Base-by-base conservation (phyloP, 1,140 invertebrate genomes). In the Drosophila sechellia region DNA sequence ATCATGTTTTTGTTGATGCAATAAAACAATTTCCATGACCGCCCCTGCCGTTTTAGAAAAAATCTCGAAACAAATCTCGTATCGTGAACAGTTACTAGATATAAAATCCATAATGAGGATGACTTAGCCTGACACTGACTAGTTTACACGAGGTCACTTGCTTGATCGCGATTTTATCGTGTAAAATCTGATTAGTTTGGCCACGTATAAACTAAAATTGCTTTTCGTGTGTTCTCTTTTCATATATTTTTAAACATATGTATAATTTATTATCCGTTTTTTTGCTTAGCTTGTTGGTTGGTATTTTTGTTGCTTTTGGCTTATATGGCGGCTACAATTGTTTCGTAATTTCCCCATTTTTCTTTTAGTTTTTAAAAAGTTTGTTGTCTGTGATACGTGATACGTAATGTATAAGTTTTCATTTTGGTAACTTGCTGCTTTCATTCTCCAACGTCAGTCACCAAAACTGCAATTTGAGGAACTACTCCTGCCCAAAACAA, bases 271-370 rank as follows among this genome's bases (percentile, higher is more conserved):
- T 69, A 77, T 37, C 71, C 40, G 50, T 56, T 53, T 56, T 48
- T 48, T 48, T 34, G 48, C 55, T 60, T 76, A 70, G 53, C 49
- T 81, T 58, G 69, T 43, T 54, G 40, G 72, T 65, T 64, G 55
- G 46, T 77, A 72, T 74, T 64, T 85, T 50, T 85, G 81, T 89
- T 87, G 75, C 79, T 89, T 84, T 87, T 87, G 86, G 84, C 80
- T 89, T 77, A 42, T 77, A 70, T 77, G 75, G 74, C 75, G 74
- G 63, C 54, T 77, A 71, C 40, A 77, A 57, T 59, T 52, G 54
- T 50, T 20, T 34, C 27, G 15, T 50, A n/a, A 34, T 50, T 54
- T 56, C 13, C 20, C 53, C 34, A 27, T 11, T 10, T 53, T 40
- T 49, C 52, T 27, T 17, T 31, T 17, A 13, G 52, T 60, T 57